Evolutionary conservation across 2,888 invertebrate species (phyloP).

Genomic region (Digitonthophagus gazella): DNA sequence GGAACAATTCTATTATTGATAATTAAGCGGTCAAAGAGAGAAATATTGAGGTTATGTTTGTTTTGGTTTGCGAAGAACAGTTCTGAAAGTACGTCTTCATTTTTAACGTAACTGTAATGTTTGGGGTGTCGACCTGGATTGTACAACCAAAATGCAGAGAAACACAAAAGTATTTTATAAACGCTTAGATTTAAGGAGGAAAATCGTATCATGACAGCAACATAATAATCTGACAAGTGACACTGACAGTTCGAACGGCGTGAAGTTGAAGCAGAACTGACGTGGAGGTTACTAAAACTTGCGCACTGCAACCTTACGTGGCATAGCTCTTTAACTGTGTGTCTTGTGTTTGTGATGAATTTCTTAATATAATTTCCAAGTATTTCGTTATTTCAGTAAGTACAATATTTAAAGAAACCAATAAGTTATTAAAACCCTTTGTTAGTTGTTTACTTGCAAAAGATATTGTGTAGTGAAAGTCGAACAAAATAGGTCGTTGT

Average conservation of each 20-base stretch:
- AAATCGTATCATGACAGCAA: not conserved
- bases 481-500: conserved; percentile 3
- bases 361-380: conserved; percentile 29
- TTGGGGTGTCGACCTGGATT: conserved; percentile 47
- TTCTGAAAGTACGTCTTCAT: conserved; percentile 38
- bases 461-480: not conserved
- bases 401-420: conserved; percentile 2
- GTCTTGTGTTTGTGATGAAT: conserved; percentile 31
- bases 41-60: conserved; percentile 18
- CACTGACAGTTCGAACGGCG: not conserved
- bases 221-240: not conserved
- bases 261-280: not conserved
- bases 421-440: not conserved
- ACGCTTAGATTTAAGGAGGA: not conserved
- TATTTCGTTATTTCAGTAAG: conserved; percentile 17
- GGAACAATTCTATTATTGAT: conserved; percentile 1
- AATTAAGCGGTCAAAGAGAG: conserved; percentile 2
- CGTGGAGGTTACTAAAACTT: conserved; percentile 46
- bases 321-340: conserved; percentile 47
- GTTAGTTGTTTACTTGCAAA: not conserved
- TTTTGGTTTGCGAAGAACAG: conserved; percentile 25
- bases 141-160: conserved; percentile 33
- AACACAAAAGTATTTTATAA: not conserved
- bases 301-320: conserved; percentile 62
- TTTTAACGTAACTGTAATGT: conserved; percentile 43